Conservation (phyloP, 2,113 vertebrate species). For the Sardina pilchardus region DNA sequence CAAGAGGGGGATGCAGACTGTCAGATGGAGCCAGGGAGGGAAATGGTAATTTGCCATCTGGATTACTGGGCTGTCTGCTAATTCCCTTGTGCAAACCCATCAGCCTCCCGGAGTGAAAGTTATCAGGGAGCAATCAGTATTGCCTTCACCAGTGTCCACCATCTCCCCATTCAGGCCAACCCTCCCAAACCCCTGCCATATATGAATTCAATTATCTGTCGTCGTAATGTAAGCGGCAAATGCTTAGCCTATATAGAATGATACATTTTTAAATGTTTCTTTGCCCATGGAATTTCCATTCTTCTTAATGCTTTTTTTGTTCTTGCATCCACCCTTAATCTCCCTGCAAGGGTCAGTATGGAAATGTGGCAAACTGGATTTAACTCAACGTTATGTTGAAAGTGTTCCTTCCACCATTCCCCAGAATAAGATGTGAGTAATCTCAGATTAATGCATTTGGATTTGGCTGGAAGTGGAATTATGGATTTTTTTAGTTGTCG, state of each 20-base stretch:
- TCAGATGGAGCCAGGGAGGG: slow-evolving; percentile 54
- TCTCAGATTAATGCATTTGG: neutral
- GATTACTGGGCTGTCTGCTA: slow-evolving; percentile 36
- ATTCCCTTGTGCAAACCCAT: slow-evolving; percentile 25
- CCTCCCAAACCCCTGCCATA: neutral
- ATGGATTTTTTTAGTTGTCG: neutral
- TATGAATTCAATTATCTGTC: neutral
- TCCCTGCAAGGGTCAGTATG: neutral
- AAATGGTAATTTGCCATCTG: slow-evolving; percentile 78
- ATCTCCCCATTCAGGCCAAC: neutral
- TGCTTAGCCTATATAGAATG: neutral
- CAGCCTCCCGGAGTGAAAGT: slow-evolving; percentile 21
- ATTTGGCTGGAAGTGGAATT: neutral
- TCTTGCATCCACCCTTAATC: neutral
- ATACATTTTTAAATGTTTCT: neutral
- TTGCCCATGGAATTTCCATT: neutral
- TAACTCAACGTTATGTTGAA: neutral
- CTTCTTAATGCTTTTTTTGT: neutral
- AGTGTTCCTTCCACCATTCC: neutral
- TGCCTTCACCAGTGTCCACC: neutral
- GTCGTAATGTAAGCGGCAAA: neutral
- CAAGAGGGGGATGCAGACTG: slow-evolving; percentile 41
- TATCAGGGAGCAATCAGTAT: slow-evolving; percentile 17
- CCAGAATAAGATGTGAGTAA: neutral
- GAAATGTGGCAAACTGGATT: slow-evolving; percentile 10